These are phyloP conservation scores for Ramphastos sulfuratus DNA, from an alignment of 2,113 vertebrate species.

Conservation along the genomic window DNA sequence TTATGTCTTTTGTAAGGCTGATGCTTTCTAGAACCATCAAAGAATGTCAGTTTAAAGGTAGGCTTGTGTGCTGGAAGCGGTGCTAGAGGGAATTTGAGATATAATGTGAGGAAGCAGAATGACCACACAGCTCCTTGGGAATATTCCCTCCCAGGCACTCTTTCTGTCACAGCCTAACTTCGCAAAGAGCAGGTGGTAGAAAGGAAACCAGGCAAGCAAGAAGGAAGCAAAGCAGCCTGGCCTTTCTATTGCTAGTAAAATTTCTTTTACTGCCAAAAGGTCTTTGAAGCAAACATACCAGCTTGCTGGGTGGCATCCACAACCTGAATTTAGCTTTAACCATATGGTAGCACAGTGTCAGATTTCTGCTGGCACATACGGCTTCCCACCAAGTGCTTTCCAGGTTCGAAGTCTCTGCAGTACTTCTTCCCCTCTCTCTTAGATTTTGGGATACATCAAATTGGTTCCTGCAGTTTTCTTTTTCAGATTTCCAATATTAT, in stretches of 20 bases:
- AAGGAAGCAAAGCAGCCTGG: background rate
- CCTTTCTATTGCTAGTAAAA: conserved; percentile 47
- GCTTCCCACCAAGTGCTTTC: conserved; percentile 30
- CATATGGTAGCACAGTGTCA: conserved; percentile 44
- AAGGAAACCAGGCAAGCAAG: background rate
- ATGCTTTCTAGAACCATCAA: background rate
- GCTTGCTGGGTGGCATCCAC: conserved; percentile 53
- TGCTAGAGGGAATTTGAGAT: background rate
- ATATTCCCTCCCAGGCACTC: background rate
- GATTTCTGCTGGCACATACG: background rate
- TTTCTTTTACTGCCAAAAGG: conserved; percentile 39
- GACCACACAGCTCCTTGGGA: background rate
- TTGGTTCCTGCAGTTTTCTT: background rate
- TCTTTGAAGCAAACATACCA: conserved; percentile 61
- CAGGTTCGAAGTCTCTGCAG: conserved; percentile 19
- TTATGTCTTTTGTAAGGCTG: background rate
- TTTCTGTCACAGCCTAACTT: background rate
- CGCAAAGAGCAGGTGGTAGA: conserved; percentile 11
- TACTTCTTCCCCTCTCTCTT: background rate
- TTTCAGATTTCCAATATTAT: background rate
- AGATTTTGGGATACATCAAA: background rate
- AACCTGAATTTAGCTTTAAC: conserved; percentile 57
- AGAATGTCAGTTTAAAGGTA: background rate
- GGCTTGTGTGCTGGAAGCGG: accelerated
- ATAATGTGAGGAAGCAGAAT: accelerated